Evolutionary conservation across 2,888 invertebrate species (phyloP).

Genomic region (Homarus gammarus): DNA sequence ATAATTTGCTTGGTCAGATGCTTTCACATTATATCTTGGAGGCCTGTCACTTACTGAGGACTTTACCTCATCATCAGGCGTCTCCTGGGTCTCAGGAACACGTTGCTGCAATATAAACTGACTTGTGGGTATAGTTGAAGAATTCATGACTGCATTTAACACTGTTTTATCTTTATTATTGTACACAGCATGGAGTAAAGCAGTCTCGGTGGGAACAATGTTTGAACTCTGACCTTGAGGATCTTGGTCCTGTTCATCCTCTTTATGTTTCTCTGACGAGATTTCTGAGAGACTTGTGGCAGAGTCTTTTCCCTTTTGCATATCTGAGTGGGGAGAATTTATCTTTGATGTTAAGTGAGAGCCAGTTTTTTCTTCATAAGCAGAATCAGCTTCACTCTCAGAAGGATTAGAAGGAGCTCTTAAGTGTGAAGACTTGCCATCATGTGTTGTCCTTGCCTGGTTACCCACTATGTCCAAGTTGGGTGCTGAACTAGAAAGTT

Average conservation of each 20-base stretch:
- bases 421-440: neutral
- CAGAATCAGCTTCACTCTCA: conserved; percentile 54
- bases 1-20: neutral
- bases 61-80: neutral
- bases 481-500: conserved; percentile 41
- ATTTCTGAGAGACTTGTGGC: neutral
- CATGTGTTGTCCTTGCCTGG: neutral
- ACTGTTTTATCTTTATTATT: neutral
- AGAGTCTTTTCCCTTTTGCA: conserved; percentile 7
- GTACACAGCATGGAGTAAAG: neutral
- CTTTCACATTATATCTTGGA: neutral
- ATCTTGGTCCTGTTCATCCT: neutral
- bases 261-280: neutral
- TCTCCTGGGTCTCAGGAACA: neutral
- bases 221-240: neutral
- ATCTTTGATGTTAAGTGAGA: conserved; percentile 54
- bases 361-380: conserved; percentile 49
- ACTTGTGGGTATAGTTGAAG: neutral
- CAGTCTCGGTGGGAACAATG: neutral
- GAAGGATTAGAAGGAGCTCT: neutral
- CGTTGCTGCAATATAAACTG: neutral
- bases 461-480: conserved; percentile 19
- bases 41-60: neutral
- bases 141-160: neutral
- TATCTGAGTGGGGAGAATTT: conserved; percentile 38